Evolutionary conservation across 2,113 vertebrate genomes (phyloP), one percentile per base, ranked within the genome.

Genomic region (Microtus ochrogaster): DNA sequence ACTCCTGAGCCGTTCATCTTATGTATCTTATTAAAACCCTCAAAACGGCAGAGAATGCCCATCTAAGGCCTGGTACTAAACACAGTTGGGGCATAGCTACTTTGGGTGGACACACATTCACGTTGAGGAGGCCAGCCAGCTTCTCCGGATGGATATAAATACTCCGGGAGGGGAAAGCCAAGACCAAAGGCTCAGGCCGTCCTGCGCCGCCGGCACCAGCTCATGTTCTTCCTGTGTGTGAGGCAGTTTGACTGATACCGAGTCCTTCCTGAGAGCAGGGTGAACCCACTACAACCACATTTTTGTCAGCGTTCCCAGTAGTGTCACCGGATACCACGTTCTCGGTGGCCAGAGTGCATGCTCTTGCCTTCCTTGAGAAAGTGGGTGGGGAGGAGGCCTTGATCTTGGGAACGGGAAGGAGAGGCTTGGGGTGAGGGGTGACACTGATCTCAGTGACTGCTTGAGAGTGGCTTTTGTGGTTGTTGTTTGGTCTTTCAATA

Each of bases 141-240:
- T 89, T 93, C 97, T 97, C 97, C 84, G 96, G 96, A 97, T 97
- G 96, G 96, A 96, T 97, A 97, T 97, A 97, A 97, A 98, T 97
- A 97, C 91, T 78, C 92, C 52, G 95, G 96, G 85, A 97, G 94
- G 96, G 97, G 97, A 97, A 97, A 97, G 88, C 92, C 94, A 97
- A 98, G 97, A 96, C 95, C 90, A 76, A 90, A 94, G 92, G 85
- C 94, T 90, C 16, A 36, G 93, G 94, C 81, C 74, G 65, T 90
- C 92, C 94, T 4, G 26, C 7, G 13, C 91, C 2, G 0, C 4
- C 12, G 6, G 66, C 95, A 72, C 73, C 30, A 41, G 97, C 95
- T 97, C 55, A 28, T 17, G 47, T 87, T 72, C 91, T 98, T 97
- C 96, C 96, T 96, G 97, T 95, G 90, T 33, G 52, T 47, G 82